Conservation (phyloP, 2,888 invertebrate genomes). For the Drosophila mimica region DNA sequence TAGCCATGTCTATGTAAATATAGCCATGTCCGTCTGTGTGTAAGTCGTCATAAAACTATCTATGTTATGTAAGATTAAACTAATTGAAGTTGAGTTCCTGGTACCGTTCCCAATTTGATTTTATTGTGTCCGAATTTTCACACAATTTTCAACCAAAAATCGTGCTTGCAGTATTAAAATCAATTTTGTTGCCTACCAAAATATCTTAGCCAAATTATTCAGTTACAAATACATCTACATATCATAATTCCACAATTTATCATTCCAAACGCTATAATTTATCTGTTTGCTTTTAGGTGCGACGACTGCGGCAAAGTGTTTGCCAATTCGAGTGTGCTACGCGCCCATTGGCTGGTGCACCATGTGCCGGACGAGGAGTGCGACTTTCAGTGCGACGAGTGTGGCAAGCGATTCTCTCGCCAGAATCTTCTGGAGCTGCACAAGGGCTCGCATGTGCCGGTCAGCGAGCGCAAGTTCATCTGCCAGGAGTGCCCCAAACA, state of each 20-base stretch:
- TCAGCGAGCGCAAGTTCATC: conserved; percentile 74
- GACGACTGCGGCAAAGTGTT: conserved; percentile 82
- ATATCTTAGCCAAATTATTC: too few species aligned
- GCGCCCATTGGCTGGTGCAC: conserved; percentile 81
- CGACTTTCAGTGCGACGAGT: conserved; percentile 82
- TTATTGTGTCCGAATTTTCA: too few species aligned
- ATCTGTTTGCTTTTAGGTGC: conserved; percentile 65
- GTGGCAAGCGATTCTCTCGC: conserved; percentile 82
- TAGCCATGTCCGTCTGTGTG: too few species aligned
- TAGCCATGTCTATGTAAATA: neutral
- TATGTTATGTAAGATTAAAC: too few species aligned
- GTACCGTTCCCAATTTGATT: too few species aligned
- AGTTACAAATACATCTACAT: too few species aligned
- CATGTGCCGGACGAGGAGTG: conserved; percentile 83
- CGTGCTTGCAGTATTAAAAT: too few species aligned
- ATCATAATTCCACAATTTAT: too few species aligned
- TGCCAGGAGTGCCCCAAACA: conserved; percentile 77
- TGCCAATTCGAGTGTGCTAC: conserved; percentile 82
- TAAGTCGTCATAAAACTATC: too few species aligned
- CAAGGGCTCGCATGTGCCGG: conserved; percentile 81
- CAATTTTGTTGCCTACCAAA: too few species aligned
- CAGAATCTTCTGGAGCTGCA: conserved; percentile 82
- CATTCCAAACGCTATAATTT: neutral
- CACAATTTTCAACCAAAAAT: too few species aligned
- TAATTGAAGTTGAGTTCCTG: too few species aligned